Percentiles rank a stretch among this genome's conserved stretches.
Evolutionary conservation across 2,888 invertebrate genomes (phyloP).

Genomic region (Pseudanteris insignis): DNA sequence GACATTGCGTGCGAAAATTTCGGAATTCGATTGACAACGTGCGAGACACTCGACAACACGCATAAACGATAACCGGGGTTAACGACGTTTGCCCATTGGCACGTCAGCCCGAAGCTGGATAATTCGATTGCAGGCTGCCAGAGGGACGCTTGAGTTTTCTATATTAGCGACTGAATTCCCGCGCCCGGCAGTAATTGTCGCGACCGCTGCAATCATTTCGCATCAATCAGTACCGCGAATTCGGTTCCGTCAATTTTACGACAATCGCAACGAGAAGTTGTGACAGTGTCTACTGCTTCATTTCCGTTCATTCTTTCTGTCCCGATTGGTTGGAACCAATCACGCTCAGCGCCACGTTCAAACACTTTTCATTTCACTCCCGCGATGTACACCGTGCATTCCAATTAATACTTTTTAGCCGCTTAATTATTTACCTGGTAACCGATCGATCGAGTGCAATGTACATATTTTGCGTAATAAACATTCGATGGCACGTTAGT

Average conservation of each 20-base stretch:
- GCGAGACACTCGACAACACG: conserved; percentile 58
- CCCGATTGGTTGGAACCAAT: conserved; percentile 24
- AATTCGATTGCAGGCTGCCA: conserved; percentile 56
- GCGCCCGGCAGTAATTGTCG: conserved; percentile 28
- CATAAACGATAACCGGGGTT: conserved; percentile 61
- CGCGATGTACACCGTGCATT: too few relatives aligned
- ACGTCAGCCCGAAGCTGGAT: conserved; percentile 61
- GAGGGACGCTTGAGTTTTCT: too few relatives aligned
- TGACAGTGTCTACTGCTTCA: conserved; percentile 14
- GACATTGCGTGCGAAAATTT: conserved; percentile 49
- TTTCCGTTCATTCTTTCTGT: conserved; percentile 26
- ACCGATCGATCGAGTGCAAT: too few relatives aligned
- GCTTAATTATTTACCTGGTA: too few relatives aligned
- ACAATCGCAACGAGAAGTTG: conserved; percentile 22
- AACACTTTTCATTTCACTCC: conserved; percentile 18
- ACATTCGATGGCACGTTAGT: too few relatives aligned
- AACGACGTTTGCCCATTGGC: conserved; percentile 63
- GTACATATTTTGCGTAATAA: too few relatives aligned
- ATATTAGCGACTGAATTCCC: conserved; percentile 43
- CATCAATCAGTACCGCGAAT: conserved; percentile 45
- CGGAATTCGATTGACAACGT: conserved; percentile 61
- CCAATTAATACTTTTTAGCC: too few relatives aligned
- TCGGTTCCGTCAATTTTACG: conserved; percentile 27
- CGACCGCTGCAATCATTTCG: conserved; percentile 40
- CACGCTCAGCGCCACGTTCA: conserved; percentile 13